Conservation (phyloP, 2,113 vertebrate species). For the Macroglossus sobrinus region DNA sequence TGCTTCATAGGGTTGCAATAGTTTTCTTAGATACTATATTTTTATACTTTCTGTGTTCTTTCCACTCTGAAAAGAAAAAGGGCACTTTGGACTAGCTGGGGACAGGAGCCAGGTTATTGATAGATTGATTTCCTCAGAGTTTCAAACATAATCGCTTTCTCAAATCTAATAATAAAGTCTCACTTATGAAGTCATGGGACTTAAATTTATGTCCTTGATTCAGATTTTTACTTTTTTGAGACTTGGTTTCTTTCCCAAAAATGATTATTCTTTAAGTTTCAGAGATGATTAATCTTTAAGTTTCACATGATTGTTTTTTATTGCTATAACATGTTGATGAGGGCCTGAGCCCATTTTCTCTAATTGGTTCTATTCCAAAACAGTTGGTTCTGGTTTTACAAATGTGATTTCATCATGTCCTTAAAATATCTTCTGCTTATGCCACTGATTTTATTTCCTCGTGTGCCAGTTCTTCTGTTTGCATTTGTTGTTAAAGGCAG, state of each 20-base stretch:
- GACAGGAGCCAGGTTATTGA: background rate
- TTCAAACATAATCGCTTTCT: background rate
- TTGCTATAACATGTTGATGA: background rate
- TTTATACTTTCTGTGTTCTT: background rate
- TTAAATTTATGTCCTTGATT: background rate
- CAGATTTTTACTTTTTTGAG: background rate
- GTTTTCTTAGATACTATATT: background rate
- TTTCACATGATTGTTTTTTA: background rate
- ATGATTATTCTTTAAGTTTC: no score
- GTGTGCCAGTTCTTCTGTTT: background rate
- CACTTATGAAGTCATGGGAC: background rate
- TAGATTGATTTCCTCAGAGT: background rate
- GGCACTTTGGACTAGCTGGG: background rate
- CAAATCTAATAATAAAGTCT: background rate
- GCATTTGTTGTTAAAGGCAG: fast-evolving
- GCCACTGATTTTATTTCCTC: background rate
- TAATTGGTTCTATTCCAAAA: background rate
- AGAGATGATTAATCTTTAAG: background rate
- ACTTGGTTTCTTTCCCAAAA: background rate
- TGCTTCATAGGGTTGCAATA: background rate
- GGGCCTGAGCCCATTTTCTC: background rate
- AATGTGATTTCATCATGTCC: background rate
- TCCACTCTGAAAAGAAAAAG: background rate
- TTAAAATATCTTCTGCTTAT: background rate
- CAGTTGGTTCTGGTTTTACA: background rate